Conservation (phyloP, 2,888 invertebrate species). For the Melolontha melolontha region DNA sequence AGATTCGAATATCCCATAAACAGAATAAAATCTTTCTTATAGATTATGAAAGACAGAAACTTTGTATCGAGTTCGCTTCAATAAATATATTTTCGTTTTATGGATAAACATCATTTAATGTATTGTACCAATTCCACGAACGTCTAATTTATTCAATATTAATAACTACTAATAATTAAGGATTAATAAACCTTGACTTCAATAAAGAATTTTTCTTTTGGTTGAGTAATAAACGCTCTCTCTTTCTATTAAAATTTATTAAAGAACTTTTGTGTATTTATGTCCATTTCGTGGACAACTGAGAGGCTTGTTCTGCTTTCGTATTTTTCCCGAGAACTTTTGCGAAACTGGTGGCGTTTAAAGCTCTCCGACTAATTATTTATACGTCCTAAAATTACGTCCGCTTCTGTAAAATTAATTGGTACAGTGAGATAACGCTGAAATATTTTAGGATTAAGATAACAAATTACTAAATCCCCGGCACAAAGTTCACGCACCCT, state of each 20-base stretch:
- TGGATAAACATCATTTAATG: no score
- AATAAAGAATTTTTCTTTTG: no score
- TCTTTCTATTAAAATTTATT: constrained; percentile 29
- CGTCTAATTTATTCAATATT: no score
- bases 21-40: no score
- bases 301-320: constrained; percentile 18
- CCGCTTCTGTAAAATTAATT: constrained; percentile 43
- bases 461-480: constrained; percentile 41
- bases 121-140: no score
- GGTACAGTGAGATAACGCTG: constrained; percentile 43
- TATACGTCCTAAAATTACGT: constrained; percentile 37
- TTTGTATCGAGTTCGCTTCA: no score
- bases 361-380: constrained; percentile 36
- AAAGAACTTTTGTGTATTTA: constrained; percentile 36
- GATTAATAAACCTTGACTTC: no score
- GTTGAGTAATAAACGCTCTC: neutral
- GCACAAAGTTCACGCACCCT: constrained; percentile 34
- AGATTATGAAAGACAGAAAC: no score
- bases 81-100: no score
- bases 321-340: constrained; percentile 32
- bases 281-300: constrained; percentile 30
- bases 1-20: no score
- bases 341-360: constrained; percentile 13
- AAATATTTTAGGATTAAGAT: constrained; percentile 43
- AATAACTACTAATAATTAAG: no score